Conservation (phyloP, 2,888 invertebrate genomes). For the Idaea straminata region DNA sequence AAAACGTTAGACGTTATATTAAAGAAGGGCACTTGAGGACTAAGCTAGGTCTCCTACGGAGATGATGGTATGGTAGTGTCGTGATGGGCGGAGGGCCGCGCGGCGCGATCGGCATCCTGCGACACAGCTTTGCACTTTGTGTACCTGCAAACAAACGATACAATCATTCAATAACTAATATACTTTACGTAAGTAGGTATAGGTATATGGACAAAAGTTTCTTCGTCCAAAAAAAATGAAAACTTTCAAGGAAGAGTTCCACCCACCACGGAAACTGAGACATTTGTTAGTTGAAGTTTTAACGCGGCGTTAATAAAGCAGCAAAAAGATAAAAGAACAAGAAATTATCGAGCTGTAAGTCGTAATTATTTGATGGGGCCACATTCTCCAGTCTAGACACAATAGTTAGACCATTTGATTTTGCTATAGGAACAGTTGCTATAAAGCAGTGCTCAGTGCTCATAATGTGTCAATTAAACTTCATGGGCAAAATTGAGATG, state of each 20-base stretch:
- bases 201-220: no score
- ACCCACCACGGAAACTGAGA: constrained; percentile 36
- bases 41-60: constrained; percentile 71
- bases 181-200: neutral
- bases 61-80: constrained; percentile 69
- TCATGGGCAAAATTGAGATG: constrained; percentile 71
- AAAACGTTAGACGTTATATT: constrained; percentile 76
- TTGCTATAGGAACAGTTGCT: constrained; percentile 5
- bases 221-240: neutral
- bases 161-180: neutral
- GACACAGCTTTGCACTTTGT: constrained; percentile 57
- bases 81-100: constrained; percentile 76
- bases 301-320: no score
- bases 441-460: constrained; percentile 44
- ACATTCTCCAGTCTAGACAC: neutral
- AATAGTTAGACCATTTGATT: neutral
- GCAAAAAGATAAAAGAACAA: no score
- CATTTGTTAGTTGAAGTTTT: no score
- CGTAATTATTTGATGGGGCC: no score
- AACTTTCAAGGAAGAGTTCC: constrained; percentile 1
- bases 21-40: constrained; percentile 76
- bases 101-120: constrained; percentile 79
- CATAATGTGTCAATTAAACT: constrained; percentile 65
- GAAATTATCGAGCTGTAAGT: no score
- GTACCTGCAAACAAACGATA: constrained; percentile 55